Base-by-base conservation (phyloP, 2,113 vertebrate species). In the Gopherus flavomarginatus region DNA sequence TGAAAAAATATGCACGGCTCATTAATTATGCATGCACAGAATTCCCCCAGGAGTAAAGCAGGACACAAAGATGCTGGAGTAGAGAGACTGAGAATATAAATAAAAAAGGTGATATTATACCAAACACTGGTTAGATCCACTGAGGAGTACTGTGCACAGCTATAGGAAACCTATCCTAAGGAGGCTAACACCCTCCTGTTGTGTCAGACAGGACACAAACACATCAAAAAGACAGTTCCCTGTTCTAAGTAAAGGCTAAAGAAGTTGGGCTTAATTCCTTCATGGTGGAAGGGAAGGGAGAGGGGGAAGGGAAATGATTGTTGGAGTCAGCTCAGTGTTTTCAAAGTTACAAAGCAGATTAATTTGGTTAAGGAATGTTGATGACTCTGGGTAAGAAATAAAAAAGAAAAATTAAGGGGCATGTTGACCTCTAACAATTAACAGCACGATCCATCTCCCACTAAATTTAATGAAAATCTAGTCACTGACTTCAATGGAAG, bases 11-110 rank as follows among this genome's bases (percentile, higher is more conserved):
- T 8, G 53, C 53, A 54, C 1, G 3, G 7, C 19, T 54, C 53
- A 54, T 21, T 54, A 54, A 54, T 54, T 22, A 22, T 54, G 53
- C 21, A 3, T 4, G 1, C 53, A 8, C 19, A 54, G 53, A 54
- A 54, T 54, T 54, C 19, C 53, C 53, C 53, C 53, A 54, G 53
- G 53, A 22, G 19, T 54, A 54, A 54, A 54, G 53, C 53, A 54
- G 19, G 83, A 52, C 81, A 77, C 65, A 92, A 93, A 87, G n/a
- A 52, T 31, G 42, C 35, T 49, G 24, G 52, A 42, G 62, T 38
- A 94, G 44, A 49, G 52, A 27, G 83, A 87, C 3, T 75, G 83
- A 72, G 31, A 84, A 87, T 95, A 95, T 86, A 89, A 94, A 96
- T 84, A 42, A 92, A 42, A 87, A 62, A 89, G 59, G 49, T 35